Conservation (phyloP, 2,797 vertebrate genomes). For the Pangasius mekongensis region DNA sequence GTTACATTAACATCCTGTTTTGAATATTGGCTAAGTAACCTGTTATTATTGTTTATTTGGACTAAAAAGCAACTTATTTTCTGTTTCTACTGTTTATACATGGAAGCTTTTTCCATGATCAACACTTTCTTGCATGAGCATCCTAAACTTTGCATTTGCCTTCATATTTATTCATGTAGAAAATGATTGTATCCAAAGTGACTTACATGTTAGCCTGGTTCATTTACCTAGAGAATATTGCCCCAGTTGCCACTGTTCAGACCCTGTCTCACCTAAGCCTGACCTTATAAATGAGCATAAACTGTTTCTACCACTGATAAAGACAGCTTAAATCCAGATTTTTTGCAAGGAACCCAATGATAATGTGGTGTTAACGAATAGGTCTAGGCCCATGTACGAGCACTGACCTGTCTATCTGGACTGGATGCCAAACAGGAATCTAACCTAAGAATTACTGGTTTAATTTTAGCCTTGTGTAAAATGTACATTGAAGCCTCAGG, state of each 20-base stretch:
- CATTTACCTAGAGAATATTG: background rate
- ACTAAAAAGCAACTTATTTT: background rate
- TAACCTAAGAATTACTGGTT: background rate
- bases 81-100: background rate
- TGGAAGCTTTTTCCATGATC: background rate
- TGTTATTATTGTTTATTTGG: background rate
- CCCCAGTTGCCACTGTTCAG: no score
- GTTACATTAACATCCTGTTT: background rate
- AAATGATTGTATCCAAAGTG: background rate
- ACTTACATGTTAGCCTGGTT: background rate
- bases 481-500: background rate
- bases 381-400: background rate
- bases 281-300: background rate
- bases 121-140: background rate
- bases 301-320: background rate
- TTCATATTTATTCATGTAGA: background rate
- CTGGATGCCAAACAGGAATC: background rate
- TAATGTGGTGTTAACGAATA: background rate
- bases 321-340: background rate
- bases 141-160: background rate
- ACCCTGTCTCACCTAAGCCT: background rate
- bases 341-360: background rate
- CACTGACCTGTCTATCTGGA: background rate
- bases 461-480: constrained; percentile 25
- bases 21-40: no score